Evolutionary conservation across 2,888 invertebrate genomes (phyloP).

Genomic region (Drosophila vallismaia): DNA sequence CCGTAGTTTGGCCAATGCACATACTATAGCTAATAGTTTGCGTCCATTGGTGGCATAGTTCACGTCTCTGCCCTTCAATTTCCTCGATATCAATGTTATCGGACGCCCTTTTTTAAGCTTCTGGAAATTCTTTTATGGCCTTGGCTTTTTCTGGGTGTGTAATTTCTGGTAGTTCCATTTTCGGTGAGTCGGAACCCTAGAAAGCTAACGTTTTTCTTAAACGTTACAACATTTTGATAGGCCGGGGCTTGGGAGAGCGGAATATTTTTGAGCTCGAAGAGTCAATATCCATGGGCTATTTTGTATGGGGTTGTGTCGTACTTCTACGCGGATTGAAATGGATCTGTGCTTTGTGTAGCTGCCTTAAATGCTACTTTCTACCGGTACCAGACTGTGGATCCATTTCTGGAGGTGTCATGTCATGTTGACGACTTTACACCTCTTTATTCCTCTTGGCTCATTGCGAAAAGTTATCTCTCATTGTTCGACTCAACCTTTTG

Average conservation of each 20-base stretch:
- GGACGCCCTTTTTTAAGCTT: neutral
- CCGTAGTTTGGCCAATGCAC: too few species aligned
- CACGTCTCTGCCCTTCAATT: conserved; percentile 11
- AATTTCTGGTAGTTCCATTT: neutral
- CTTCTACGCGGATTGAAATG: neutral
- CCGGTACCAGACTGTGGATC: too few species aligned
- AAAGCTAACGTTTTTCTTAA: neutral
- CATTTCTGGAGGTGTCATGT: neutral
- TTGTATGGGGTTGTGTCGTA: neutral
- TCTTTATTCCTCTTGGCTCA: conserved; percentile 1
- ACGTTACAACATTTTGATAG: neutral
- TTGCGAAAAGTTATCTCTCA: conserved; percentile 11
- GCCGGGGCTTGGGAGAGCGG: neutral
- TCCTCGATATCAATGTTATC: conserved; percentile 14
- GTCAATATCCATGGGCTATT: neutral
- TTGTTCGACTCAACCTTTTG: conserved; percentile 18
- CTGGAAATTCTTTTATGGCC: too few species aligned
- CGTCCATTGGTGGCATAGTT: conserved; percentile 13
- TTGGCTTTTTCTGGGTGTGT: too few species aligned
- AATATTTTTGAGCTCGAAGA: neutral
- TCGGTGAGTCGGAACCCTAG: neutral
- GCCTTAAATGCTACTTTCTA: conserved; percentile 1
- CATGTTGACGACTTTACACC: neutral
- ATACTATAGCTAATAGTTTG: neutral
- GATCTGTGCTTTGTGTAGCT: neutral